Conservation (phyloP, 2,888 invertebrate genomes). For the Selenia dentaria region DNA sequence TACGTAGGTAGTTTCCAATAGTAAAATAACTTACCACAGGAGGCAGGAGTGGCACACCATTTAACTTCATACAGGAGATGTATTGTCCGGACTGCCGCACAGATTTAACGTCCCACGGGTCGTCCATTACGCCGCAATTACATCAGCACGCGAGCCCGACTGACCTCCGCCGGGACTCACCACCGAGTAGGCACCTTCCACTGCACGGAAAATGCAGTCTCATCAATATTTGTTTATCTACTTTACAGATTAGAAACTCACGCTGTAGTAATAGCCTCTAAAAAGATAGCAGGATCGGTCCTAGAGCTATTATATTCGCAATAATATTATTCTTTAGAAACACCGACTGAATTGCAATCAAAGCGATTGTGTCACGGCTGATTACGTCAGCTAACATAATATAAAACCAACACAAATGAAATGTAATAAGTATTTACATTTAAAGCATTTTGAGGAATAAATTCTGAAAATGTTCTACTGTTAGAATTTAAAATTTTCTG, state of each 20-base stretch:
- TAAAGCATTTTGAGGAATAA: no score
- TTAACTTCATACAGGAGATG: slow-evolving; percentile 89
- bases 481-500: no score
- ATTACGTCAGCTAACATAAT: slow-evolving; percentile 72
- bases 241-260: slow-evolving; percentile 1
- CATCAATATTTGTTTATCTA: slow-evolving; percentile 27
- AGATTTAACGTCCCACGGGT: slow-evolving; percentile 78
- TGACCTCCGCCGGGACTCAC: not conserved
- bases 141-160: slow-evolving; percentile 26
- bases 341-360: slow-evolving; percentile 48
- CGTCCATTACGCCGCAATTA: slow-evolving; percentile 62
- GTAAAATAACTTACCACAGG: slow-evolving; percentile 86
- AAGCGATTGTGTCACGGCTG: slow-evolving; percentile 69
- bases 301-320: no score
- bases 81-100: slow-evolving; percentile 75
- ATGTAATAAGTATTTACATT: not conserved
- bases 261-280: slow-evolving; percentile 6
- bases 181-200: not conserved
- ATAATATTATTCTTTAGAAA: slow-evolving; percentile 46
- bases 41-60: slow-evolving; percentile 89
- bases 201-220: slow-evolving; percentile 4
- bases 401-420: slow-evolving; percentile 24
- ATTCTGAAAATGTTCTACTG: no score
- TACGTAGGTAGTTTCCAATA: no score
- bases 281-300: no score